These are phyloP conservation scores for Mesembrinibis cayennensis DNA, from an alignment of 2,113 vertebrate species.

Conservation along the genomic window DNA sequence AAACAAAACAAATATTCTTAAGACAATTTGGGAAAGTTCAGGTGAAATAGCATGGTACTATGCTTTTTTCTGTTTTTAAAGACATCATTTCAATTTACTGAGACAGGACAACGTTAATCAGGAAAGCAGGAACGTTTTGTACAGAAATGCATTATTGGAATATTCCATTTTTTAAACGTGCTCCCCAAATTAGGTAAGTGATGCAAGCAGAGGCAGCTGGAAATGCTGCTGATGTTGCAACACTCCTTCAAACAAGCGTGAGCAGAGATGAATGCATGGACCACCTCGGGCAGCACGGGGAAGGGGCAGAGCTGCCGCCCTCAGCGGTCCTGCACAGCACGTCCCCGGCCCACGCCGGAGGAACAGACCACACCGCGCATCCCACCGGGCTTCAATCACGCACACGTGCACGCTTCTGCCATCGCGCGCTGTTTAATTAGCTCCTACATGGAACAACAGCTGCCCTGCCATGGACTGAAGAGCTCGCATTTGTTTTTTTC, in stretches of 20 bases:
- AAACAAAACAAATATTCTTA: not conserved
- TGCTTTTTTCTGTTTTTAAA: not conserved
- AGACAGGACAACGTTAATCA: not conserved
- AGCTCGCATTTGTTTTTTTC: not conserved
- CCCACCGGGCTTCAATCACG: not conserved
- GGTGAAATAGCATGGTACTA: not conserved
- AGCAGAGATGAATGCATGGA: not conserved
- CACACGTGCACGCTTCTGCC: not conserved
- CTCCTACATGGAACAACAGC: not conserved
- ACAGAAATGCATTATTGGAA: not conserved
- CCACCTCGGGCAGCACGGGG: fast-evolving
- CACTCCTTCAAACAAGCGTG: not conserved
- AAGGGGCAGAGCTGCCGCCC: not conserved
- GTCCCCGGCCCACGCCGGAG: fast-evolving
- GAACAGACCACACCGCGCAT: fast-evolving
- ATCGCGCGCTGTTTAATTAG: fast-evolving
- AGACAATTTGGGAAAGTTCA: not conserved
- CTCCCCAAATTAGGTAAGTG: not conserved
- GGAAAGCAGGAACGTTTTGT: not conserved
- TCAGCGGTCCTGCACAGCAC: not conserved
- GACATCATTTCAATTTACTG: not conserved
- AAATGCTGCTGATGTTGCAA: not conserved
- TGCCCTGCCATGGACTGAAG: not conserved
- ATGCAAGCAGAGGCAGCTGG: not conserved
- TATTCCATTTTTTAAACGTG: not conserved